Base-by-base conservation (phyloP, 1,140 invertebrate species). In the Neuroterus valhalla region DNA sequence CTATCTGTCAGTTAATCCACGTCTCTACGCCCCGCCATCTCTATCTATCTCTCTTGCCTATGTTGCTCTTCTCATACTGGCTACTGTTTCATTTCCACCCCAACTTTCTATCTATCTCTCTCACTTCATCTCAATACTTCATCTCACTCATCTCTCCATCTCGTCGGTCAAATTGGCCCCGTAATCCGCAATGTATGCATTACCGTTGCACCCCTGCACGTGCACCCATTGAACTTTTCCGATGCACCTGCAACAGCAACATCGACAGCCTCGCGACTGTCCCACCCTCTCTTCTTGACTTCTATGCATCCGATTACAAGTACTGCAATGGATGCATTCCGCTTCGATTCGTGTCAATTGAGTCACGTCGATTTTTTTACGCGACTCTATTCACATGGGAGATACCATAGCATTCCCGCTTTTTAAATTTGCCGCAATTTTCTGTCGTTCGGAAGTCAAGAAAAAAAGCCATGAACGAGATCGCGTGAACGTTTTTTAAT, bases 201-300 rank as follows among this genome's bases (percentile, higher is more conserved):
- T 79, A 82, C 77, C 71, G 45, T 81, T 81, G 79, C 75, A 78
- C 78, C 75, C 73, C 69, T 71, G 78, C 75, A 67, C 74, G 77
- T 80, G 75, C 73, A 77, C 73, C 82, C 69, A 82, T 83, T 76
- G 72, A 79, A 82, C 75, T 81, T 82, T 83, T 80, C 75, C 71
- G 17, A 46, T 48, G 31, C 23, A 66, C 52, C 43, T 42, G 42
- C 45, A 31, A 70, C 23, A 3, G 68, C 44, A 46, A 19, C 68
- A 48, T 44, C 43, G 50, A 42, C 66, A 17, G 21, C 44, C 42
- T 15, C 72, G 50, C 74, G n/a, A 68, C 45, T 66, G 31, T 6
- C 55, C 55, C 26, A 62, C 31, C 23, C 55, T 62, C 55, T 62
- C 31, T 38, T 38, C 50, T 55, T 50, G 38, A n/a, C 70, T 19